Evolutionary conservation across 2,797 vertebrate species (phyloP), one percentile per base, ranked within the genome.

Genomic region (Halcyon leucocephala): DNA sequence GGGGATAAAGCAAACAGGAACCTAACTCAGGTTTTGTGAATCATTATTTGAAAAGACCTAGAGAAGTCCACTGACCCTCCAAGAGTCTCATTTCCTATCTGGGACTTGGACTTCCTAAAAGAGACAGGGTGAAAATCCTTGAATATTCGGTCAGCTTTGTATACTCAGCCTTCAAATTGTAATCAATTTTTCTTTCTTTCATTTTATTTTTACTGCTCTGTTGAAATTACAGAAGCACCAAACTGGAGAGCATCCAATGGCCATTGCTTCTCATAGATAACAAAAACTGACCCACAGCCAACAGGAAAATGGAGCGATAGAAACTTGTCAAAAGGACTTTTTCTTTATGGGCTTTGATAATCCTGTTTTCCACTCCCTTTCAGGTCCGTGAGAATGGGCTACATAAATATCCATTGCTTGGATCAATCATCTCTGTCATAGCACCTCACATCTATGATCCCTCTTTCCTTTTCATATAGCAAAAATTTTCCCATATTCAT

Each of bases 161-260:
- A 78, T 58, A 90, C 55, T 28, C 57, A 83, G 10, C 72, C 76
- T 95, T 70, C 79, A 93, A 85, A 54, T 28, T 61, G 22, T 71
- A 81, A 94, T 88, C 74, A 70, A 17, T 85, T 94, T 94, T 83
- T 66, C 55, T 85, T 94, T 92, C 55, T 26, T 82, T 95, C 61
- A 41, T 89, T 94, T 65, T 80, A 19, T 71, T 94, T 93, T 90
- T 81, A 91, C 64, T 88, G 39, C 25, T 90, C 61, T 49, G 25
- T 28, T 94, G 85, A 95, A 94, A 91, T 91, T 82, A 87, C 71
- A 86, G 89, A 90, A 95, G 37, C 52, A 69, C 15, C 76, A 93
- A 25, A 31, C 61, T 88, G 90, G 82, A 94, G 21, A 17, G 12
- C 25, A 60, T 92, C 93, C 84, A 95, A 61, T n/a, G 89, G 60